phyloP scores from a whole-genome alignment of 2,797 vertebrate genomes.

The Aplochiton taeniatus region DNA sequence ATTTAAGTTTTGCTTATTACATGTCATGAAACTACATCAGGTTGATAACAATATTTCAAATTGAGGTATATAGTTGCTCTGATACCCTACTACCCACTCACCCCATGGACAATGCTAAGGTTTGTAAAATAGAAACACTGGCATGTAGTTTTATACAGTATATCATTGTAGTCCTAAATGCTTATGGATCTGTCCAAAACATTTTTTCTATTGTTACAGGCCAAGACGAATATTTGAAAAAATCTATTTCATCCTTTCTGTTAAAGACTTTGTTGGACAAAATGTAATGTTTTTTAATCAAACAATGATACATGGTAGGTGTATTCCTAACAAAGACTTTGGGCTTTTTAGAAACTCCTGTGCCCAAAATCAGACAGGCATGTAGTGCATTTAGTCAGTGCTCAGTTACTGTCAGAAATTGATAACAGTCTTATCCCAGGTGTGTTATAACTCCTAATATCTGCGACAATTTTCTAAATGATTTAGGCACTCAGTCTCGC shows the following conservation, averaged over 20 bases:
- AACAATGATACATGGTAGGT: background rate
- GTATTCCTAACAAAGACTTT: too few relatives aligned
- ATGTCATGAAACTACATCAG: constrained; percentile 74
- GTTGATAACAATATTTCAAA: constrained; percentile 47
- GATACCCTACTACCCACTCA: constrained; percentile 51
- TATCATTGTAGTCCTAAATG: background rate
- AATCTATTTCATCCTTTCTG: background rate
- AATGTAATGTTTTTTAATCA: too few relatives aligned
- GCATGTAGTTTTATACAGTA: constrained; percentile 3
- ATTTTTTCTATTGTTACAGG: too few relatives aligned
- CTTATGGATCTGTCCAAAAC: too few relatives aligned
- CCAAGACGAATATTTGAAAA: background rate
- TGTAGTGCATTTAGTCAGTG: constrained; percentile 72
- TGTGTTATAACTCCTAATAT: constrained; percentile 54
- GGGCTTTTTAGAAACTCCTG: too few relatives aligned
- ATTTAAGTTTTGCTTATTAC: constrained; percentile 28
- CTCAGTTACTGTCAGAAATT: constrained; percentile 46
- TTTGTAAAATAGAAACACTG: constrained; percentile 24
- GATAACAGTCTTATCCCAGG: constrained; percentile 21
- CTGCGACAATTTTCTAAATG: constrained; percentile 86
- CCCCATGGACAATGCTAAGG: background rate
- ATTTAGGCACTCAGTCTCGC: constrained; percentile 81
- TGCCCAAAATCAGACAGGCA: background rate
- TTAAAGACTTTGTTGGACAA: background rate
- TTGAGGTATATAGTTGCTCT: constrained; percentile 74